Conservation (phyloP, 2,797 vertebrate genomes). For the Numenius phaeopus region DNA sequence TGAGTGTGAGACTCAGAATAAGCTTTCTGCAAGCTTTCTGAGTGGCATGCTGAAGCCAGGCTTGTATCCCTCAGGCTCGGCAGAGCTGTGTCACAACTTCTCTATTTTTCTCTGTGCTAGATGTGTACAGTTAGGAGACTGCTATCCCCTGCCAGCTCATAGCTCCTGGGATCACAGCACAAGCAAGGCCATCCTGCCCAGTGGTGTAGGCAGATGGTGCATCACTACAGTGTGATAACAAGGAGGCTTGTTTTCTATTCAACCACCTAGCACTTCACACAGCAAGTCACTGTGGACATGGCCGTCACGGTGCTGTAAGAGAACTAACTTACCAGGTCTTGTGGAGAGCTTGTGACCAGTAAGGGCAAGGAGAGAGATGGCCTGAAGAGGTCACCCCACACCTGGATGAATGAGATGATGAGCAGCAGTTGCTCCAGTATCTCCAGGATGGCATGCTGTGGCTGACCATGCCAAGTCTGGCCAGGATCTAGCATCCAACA, state of each 20-base stretch:
- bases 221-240: not conserved
- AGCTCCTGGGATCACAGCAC: not conserved
- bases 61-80: too few species aligned
- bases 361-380: not conserved
- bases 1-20: not conserved
- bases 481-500: not conserved
- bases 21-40: not conserved
- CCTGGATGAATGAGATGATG: not conserved
- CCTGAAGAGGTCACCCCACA: not conserved
- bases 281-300: rapidly evolving
- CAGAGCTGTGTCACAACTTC: not conserved
- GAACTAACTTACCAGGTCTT: not conserved
- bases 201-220: rapidly evolving
- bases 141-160: not conserved
- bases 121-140: not conserved
- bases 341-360: not conserved
- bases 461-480: not conserved
- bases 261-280: not conserved
- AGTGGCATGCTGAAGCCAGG: not conserved
- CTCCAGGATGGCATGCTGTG: not conserved
- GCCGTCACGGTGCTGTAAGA: rapidly evolving
- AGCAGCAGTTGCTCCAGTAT: not conserved
- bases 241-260: not conserved
- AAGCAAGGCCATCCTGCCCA: not conserved
- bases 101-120: not conserved